phyloP scores from a whole-genome alignment of 1,140 invertebrate species.

The Zaprionus davidi region DNA sequence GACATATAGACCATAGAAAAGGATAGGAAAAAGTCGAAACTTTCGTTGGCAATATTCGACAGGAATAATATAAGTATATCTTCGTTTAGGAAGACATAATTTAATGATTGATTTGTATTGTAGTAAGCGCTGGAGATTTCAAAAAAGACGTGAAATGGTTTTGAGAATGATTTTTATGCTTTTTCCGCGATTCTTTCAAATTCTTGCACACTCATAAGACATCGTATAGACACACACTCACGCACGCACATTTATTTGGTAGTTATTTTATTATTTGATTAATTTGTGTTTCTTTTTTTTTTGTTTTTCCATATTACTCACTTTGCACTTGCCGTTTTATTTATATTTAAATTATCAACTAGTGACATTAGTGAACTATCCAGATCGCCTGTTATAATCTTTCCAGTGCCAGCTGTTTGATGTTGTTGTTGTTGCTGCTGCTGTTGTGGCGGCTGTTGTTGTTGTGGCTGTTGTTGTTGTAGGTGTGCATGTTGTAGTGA shows the following conservation, averaged over 20 bases:
- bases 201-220: constrained; percentile 11
- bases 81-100: background rate
- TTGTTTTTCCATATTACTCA: constrained; percentile 85
- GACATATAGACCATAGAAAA: background rate
- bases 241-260: constrained; percentile 46
- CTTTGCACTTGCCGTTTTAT: constrained; percentile 90
- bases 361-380: constrained; percentile 95
- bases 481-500: constrained; percentile 71
- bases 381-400: constrained; percentile 95
- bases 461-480: constrained; percentile 73
- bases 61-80: background rate
- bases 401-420: constrained; percentile 85
- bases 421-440: constrained; percentile 83
- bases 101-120: background rate
- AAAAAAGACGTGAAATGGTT: background rate
- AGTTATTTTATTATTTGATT: constrained; percentile 25
- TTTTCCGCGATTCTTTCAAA: constrained; percentile 16
- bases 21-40: background rate
- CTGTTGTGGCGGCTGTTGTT: constrained; percentile 82
- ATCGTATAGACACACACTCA: constrained; percentile 2
- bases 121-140: background rate
- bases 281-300: constrained; percentile 9
- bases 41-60: background rate
- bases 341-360: constrained; percentile 96
- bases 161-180: constrained; percentile 23